These are phyloP conservation scores for Anomalospiza imberbis DNA, from an alignment of 2,797 vertebrate genomes.

Conservation along the genomic window DNA sequence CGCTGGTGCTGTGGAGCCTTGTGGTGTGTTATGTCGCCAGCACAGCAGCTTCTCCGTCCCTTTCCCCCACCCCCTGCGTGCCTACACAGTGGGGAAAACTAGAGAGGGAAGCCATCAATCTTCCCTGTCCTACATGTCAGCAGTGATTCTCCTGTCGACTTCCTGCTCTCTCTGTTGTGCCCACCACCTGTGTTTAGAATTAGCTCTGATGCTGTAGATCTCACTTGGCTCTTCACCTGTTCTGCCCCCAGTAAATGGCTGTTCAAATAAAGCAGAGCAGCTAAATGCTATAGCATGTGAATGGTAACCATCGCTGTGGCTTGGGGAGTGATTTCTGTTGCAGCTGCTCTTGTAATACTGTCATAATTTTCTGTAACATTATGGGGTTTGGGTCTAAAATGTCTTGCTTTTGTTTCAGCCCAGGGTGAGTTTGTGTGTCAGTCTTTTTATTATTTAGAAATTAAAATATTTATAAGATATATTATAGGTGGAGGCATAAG, in stretches of 20 bases:
- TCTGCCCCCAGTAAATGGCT: slow-evolving; percentile 2
- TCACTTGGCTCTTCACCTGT: slow-evolving; percentile 72
- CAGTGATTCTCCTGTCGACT: slow-evolving; percentile 80
- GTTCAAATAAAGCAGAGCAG: neutral
- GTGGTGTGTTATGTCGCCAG: slow-evolving; percentile 77
- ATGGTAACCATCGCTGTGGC: neutral
- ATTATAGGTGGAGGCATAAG: neutral
- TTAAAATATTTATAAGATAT: neutral
- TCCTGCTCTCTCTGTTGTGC: slow-evolving; percentile 68
- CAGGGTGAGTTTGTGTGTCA: neutral
- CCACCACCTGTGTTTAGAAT: slow-evolving; percentile 77
- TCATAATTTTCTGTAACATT: neutral
- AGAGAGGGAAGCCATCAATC: slow-evolving; percentile 98
- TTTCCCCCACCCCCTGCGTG: slow-evolving; percentile 80
- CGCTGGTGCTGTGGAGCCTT: slow-evolving; percentile 77
- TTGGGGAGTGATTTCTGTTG: neutral
- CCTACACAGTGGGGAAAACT: slow-evolving; percentile 86
- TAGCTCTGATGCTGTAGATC: slow-evolving; percentile 60
- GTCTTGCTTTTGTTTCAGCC: neutral
- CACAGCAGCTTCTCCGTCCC: slow-evolving; percentile 86
- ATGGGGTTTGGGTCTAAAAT: neutral
- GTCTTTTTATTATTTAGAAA: neutral
- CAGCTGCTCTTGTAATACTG: slow-evolving; percentile 1
- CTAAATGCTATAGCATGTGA: slow-evolving; percentile 16
- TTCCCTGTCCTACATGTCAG: slow-evolving; percentile 89